Base-by-base conservation (phyloP, 2,888 invertebrate genomes). In the Erebia epiphron region DNA sequence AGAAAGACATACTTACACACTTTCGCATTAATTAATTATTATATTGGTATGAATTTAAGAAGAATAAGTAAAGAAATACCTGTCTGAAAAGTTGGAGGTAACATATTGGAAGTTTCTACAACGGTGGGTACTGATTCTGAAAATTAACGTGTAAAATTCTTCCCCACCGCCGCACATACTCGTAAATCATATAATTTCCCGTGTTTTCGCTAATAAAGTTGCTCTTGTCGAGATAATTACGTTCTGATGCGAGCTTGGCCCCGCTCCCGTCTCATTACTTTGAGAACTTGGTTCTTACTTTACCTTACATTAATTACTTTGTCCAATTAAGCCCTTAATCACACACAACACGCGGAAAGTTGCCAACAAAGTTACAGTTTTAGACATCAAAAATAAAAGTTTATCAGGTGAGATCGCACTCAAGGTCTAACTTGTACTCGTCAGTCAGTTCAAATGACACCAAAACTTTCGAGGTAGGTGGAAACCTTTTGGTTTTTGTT, bases 121-220 rank as follows among this genome's bases (percentile, higher is more conserved):
- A 50, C 54, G 18, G n/a, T 5, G 8, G 10, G n/a, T 50, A n/a
- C 16, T 18, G 11, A 54, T 54, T 16, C 16, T 11, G 18, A 9
- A 54, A 18, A 54, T 16, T 54, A 16, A 16, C 54, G 16, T 54
- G 10, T 54, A 18, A 54, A 54, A 16, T 18, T 54, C 9, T 54
- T 54, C 54, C 54, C 54, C 54, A 10, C 8, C 54, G 11, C 16
- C n/a, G 9, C 10, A 54, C 3, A 54, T 18, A 18, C 54, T 54
- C 57, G 26, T 26, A 58, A 26, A 58, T 58, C 57, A 61, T 43
- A 61, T 61, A 18, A 61, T 61, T 43, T 61, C 46, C 10, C 46
- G 21, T 46, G 46, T 21, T n/a, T n/a, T 21, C 18, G 46, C 9
- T 13, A 46, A 61, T 14, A 61, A 61, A 61, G 61, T 61, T 61